Conservation (phyloP, 2,113 vertebrate species). For the Crotalus tigris region DNA sequence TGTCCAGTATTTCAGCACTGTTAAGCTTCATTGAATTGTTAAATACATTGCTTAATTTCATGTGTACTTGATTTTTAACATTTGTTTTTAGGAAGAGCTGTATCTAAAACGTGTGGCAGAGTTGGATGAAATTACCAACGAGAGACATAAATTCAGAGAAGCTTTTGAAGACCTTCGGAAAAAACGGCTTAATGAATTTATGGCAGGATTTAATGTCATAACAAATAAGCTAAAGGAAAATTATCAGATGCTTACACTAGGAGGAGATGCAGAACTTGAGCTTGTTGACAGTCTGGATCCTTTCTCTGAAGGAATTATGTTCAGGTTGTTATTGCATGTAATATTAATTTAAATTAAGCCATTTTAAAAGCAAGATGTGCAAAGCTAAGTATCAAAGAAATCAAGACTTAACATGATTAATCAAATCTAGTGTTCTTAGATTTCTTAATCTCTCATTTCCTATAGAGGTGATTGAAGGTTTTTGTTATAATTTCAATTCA, state of each 20-base stretch:
- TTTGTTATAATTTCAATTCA: not conserved
- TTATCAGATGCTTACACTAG: slow-evolving; percentile 97
- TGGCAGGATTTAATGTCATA: slow-evolving; percentile 94
- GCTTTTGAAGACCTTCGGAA: slow-evolving; percentile 88
- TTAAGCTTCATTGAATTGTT: not conserved
- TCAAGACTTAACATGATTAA: not conserved
- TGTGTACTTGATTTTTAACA: not conserved
- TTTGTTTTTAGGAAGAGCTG: slow-evolving; percentile 82
- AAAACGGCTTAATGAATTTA: slow-evolving; percentile 93
- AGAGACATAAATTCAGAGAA: slow-evolving; percentile 85
- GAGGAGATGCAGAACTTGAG: slow-evolving; percentile 95
- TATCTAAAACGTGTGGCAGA: slow-evolving; percentile 91
- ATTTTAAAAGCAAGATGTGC: not conserved
- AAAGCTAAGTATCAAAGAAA: not conserved
- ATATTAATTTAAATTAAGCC: not conserved
- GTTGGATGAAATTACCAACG: slow-evolving; percentile 84
- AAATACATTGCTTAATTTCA: not conserved
- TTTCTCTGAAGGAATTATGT: slow-evolving; percentile 96
- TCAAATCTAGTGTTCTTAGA: not conserved
- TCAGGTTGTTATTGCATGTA: slow-evolving; percentile 77
- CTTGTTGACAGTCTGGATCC: slow-evolving; percentile 97
- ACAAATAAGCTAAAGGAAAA: slow-evolving; percentile 98
- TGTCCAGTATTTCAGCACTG: not conserved
- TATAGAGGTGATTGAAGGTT: not conserved
- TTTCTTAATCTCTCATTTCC: not conserved